Evolutionary conservation across 2,113 vertebrate species (phyloP), one percentile per base, ranked within the genome.

Genomic region (Ibidorhyncha struthersii): DNA sequence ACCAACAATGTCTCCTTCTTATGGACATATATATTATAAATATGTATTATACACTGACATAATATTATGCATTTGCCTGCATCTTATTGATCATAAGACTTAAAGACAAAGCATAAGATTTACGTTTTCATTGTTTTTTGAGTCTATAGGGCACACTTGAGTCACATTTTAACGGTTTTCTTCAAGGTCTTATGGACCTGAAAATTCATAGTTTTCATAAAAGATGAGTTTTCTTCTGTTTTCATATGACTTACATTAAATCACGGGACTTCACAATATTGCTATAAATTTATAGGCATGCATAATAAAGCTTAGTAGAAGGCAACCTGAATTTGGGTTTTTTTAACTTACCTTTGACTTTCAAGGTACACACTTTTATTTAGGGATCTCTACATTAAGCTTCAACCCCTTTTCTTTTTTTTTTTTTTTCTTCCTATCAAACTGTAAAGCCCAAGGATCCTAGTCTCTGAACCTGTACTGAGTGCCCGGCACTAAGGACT

Each of bases 121-220:
- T 50, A 62, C 5, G 55, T 93, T 82, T 86, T 62, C 34, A 25
- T n/a, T 67, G 10, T 3, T 83, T 77, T 91, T 92, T 65, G 6
- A 72, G 20, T 82, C 74, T 66, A 59, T 61, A 82, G 38, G 0
- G 0, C 25, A 27, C 53, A 38, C 4, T 59, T 7, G 0, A 92
- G 25, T 77, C 34, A 38, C 32, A 93, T 80, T 76, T 85, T 73
- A 32, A 29, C 85, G 45, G 20, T 91, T 91, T 92, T 61, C 58
- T 87, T 91, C 52, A 61, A 71, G 67, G 34, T 67, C 22, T 91
- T 79, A 45, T 7, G 4, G 20, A 74, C 36, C 12, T 77, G 41
- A 82, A 91, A 95, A 94, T 90, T 95, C 89, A 73, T 21, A 34
- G 71, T 70, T 91, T 94, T 87, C 89, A 85, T 87, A 87, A 91